These are phyloP conservation scores for Zophobas atratus DNA, from an alignment of 1,140 invertebrate genomes.

Conservation along the genomic window DNA sequence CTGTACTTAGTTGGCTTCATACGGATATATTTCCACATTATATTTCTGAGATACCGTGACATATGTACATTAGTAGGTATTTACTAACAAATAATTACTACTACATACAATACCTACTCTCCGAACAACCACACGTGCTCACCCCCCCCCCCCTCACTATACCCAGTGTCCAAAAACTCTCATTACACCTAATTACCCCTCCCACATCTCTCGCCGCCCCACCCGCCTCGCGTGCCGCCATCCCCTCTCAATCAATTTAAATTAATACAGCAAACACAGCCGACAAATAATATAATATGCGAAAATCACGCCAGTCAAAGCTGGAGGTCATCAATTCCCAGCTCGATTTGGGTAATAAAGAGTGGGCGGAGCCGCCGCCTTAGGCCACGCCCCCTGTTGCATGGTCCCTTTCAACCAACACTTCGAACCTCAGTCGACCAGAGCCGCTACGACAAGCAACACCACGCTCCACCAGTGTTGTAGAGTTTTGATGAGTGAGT, in stretches of 20 bases:
- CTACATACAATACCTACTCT: too few species aligned
- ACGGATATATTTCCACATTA: too few species aligned
- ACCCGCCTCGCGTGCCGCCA: not conserved
- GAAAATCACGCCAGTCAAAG: conserved; percentile 60
- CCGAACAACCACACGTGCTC: too few species aligned
- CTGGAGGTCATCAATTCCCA: conserved; percentile 60
- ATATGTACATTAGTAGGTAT: too few species aligned
- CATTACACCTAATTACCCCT: too few species aligned
- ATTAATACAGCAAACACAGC: conserved; percentile 60
- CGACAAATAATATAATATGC: conserved; percentile 65
- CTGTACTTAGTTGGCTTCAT: too few species aligned
- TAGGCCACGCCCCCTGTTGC: conserved; percentile 53
- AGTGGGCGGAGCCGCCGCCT: conserved; percentile 53
- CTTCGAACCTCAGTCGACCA: conserved; percentile 55
- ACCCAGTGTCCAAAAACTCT: too few species aligned
- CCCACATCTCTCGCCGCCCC: too few species aligned
- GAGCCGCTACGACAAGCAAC: conserved; percentile 49
- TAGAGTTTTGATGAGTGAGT: conserved; percentile 32
- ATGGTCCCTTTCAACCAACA: conserved; percentile 56
- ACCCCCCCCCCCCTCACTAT: too few species aligned
- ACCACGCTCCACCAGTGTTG: conserved; percentile 34
- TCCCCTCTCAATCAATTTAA: conserved; percentile 60
- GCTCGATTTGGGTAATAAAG: conserved; percentile 61
- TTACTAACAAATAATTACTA: too few species aligned
- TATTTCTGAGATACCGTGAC: too few species aligned